phyloP scores from a whole-genome alignment of 2,888 invertebrate species.

The Clitarchus hookeri region DNA sequence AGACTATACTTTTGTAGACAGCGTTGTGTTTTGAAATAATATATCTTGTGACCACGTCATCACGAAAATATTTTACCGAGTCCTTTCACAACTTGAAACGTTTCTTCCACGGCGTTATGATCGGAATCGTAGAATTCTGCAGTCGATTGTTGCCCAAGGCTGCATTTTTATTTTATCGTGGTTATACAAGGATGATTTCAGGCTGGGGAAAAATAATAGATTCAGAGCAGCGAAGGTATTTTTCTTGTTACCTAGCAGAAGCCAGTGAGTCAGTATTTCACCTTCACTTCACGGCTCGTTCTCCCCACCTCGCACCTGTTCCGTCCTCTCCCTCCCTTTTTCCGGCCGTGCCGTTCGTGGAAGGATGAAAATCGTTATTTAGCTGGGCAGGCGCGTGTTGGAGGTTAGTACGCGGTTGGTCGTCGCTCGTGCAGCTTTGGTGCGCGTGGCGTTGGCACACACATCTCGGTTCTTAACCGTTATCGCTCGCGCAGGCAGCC shows the following conservation, averaged over 20 bases:
- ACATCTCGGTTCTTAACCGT: neutral
- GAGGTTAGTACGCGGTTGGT: too few species aligned
- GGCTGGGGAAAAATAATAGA: neutral
- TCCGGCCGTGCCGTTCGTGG: neutral
- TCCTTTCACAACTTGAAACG: too few species aligned
- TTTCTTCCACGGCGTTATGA: too few species aligned
- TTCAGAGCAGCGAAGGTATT: neutral
- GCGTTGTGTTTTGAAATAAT: too few species aligned
- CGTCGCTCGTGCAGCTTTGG: neutral
- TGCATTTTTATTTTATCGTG: neutral
- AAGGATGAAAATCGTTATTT: constrained; percentile 14
- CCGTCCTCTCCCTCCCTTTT: neutral
- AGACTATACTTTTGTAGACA: too few species aligned
- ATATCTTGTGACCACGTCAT: too few species aligned
- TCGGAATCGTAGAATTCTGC: too few species aligned
- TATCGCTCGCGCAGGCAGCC: neutral
- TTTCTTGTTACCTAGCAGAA: neutral
- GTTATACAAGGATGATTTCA: neutral
- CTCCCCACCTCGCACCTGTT: neutral
- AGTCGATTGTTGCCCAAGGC: neutral
- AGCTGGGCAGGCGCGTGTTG: neutral
- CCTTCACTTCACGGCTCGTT: neutral
- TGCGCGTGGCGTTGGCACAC: neutral
- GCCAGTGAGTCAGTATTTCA: neutral
- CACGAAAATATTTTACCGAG: too few species aligned